Percentiles rank a stretch among this genome's conserved stretches.
phyloP scores from a whole-genome alignment of 2,888 invertebrate species.

The Nasonovia ribisnigri region DNA sequence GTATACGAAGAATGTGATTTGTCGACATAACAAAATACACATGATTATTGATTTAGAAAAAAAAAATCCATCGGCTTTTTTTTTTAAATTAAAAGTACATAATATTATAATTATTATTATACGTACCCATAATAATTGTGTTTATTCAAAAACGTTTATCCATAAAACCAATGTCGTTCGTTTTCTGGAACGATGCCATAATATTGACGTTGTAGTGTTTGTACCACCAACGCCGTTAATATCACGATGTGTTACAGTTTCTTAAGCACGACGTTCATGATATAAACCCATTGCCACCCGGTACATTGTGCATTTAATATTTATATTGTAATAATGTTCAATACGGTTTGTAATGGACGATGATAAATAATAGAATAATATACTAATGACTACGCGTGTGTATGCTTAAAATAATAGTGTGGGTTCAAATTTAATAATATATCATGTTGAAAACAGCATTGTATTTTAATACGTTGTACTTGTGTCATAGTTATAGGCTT shows the following conservation, averaged over 20 bases:
- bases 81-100: background rate
- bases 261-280: background rate
- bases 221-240: background rate
- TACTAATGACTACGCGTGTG: background rate
- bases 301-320: background rate
- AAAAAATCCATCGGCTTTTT: background rate
- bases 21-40: background rate
- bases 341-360: background rate
- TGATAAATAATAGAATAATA: background rate
- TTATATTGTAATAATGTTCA: background rate
- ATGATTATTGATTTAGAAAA: background rate
- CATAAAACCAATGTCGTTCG: background rate
- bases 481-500: background rate
- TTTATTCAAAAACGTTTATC: background rate
- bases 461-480: background rate
- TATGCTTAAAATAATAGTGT: background rate
- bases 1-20: background rate
- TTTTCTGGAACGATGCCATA: constrained; percentile 9
- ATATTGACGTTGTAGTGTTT: background rate
- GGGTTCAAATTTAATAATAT: background rate
- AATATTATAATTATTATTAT: background rate
- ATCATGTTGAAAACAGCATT: background rate
- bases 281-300: background rate
- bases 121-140: background rate
- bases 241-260: background rate